These are phyloP conservation scores for Aphelenchoides fujianensis DNA, from an alignment of 1,140 invertebrate species.

Conservation along the genomic window DNA sequence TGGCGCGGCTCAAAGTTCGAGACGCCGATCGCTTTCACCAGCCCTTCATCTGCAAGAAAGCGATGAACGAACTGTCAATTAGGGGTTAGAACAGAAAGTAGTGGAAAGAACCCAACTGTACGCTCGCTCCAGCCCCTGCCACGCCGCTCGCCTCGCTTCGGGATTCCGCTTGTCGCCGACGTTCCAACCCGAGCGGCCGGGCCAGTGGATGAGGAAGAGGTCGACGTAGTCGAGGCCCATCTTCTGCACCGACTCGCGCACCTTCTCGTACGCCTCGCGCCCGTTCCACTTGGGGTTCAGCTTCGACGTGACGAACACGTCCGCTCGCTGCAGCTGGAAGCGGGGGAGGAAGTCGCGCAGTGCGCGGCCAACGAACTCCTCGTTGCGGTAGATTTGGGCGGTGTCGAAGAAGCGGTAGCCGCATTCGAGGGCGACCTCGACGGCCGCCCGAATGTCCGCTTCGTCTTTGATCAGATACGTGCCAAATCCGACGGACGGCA, in stretches of 20 bases:
- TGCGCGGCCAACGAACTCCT: slow-evolving; percentile 12
- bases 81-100: too few species aligned
- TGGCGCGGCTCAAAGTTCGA: slow-evolving; percentile 77
- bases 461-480: slow-evolving; percentile 25
- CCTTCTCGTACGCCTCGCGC: neutral
- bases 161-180: slow-evolving; percentile 33
- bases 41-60: slow-evolving; percentile 36
- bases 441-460: neutral
- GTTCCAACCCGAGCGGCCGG: slow-evolving; percentile 26
- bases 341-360: neutral
- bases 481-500: slow-evolving; percentile 16
- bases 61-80: too few species aligned
- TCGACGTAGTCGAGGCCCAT: slow-evolving; percentile 14
- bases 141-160: slow-evolving; percentile 26
- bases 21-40: slow-evolving; percentile 73
- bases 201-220: slow-evolving; percentile 35
- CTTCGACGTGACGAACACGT: slow-evolving; percentile 18
- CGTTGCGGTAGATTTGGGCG: slow-evolving; percentile 19
- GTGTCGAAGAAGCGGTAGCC: slow-evolving; percentile 23
- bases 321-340: neutral
- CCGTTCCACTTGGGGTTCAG: slow-evolving; percentile 12
- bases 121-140: slow-evolving; percentile 23
- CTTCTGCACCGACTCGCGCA: neutral
- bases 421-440: slow-evolving; percentile 19
- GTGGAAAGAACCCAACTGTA: slow-evolving; percentile 9